Conservation (phyloP, 2,888 invertebrate genomes). For the Nomada fucata region DNA sequence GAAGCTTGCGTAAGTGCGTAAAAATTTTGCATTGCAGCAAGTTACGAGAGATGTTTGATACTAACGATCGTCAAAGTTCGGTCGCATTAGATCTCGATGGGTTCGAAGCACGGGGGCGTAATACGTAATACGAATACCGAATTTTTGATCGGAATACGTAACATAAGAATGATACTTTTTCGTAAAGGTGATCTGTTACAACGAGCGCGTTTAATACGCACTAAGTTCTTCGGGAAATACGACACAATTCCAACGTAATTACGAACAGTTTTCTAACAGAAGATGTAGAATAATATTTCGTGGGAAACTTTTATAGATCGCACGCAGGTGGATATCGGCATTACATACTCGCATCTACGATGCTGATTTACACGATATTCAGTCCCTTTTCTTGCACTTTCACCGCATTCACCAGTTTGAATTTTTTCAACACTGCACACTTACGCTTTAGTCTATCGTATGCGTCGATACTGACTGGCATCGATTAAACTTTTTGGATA, state of each 20-base stretch:
- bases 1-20: slow-evolving; percentile 69
- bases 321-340: slow-evolving; percentile 4
- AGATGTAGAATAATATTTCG: slow-evolving; percentile 3
- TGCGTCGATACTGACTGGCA: not conserved
- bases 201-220: no score
- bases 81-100: not conserved
- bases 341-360: not conserved
- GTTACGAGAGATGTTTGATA: not conserved
- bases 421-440: not conserved
- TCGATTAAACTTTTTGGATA: not conserved
- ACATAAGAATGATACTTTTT: no score
- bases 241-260: no score
- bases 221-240: no score
- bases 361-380: slow-evolving; percentile 22
- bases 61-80: not conserved
- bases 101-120: not conserved
- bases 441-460: not conserved
- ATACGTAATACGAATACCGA: no score
- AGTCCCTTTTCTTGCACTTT: slow-evolving; percentile 34
- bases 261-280: not conserved
- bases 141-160: no score
- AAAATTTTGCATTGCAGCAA: slow-evolving; percentile 51
- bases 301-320: slow-evolving; percentile 30
- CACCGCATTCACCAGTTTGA: slow-evolving; percentile 24
- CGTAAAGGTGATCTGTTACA: no score